Conservation (phyloP, 2,797 vertebrate genomes). For the Hipposideros larvatus region DNA sequence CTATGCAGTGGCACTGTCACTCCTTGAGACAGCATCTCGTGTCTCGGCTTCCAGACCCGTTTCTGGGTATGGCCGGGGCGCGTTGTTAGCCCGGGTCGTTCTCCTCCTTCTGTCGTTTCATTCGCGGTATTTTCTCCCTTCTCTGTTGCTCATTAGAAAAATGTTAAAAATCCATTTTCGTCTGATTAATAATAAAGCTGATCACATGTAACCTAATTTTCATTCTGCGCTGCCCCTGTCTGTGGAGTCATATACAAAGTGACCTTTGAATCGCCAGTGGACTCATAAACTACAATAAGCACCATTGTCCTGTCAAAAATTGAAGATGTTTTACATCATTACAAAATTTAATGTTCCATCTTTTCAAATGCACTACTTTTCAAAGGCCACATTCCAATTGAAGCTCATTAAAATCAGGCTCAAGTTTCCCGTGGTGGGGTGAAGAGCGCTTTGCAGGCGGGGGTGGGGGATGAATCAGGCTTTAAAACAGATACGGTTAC, state of each 20-base stretch:
- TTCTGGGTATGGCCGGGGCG: slow-evolving; percentile 83
- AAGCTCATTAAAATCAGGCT: slow-evolving; percentile 97
- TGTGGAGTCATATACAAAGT: slow-evolving; percentile 96
- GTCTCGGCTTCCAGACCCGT: slow-evolving; percentile 86
- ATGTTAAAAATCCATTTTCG: slow-evolving; percentile 99
- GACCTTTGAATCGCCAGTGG: slow-evolving; percentile 98
- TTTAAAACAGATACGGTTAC: slow-evolving; percentile 99
- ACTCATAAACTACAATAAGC: slow-evolving; percentile 98
- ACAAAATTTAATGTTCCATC: slow-evolving; percentile 96
- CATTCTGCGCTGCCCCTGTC: slow-evolving; percentile 98
- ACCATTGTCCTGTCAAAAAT: slow-evolving; percentile 97
- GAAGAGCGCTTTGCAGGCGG: slow-evolving; percentile 88
- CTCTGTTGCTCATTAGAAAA: slow-evolving; percentile 95
- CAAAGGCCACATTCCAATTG: slow-evolving; percentile 98
- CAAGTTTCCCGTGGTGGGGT: slow-evolving; percentile 94
- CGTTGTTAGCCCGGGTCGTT: slow-evolving; percentile 78
- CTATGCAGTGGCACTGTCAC: slow-evolving; percentile 86
- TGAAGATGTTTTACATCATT: slow-evolving; percentile 99
- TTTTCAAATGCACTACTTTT: slow-evolving; percentile 95
- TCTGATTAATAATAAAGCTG: slow-evolving; percentile 99
- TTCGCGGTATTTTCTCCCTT: slow-evolving; percentile 89
- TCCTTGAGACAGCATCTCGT: slow-evolving; percentile 87
- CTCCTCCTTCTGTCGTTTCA: slow-evolving; percentile 84
- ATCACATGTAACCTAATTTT: slow-evolving; percentile 99
- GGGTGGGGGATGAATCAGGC: slow-evolving; percentile 99